Percentiles rank a stretch among this genome's conserved stretches.
Conservation (phyloP, 2,888 invertebrate species). For the Neoascia interrupta region DNA sequence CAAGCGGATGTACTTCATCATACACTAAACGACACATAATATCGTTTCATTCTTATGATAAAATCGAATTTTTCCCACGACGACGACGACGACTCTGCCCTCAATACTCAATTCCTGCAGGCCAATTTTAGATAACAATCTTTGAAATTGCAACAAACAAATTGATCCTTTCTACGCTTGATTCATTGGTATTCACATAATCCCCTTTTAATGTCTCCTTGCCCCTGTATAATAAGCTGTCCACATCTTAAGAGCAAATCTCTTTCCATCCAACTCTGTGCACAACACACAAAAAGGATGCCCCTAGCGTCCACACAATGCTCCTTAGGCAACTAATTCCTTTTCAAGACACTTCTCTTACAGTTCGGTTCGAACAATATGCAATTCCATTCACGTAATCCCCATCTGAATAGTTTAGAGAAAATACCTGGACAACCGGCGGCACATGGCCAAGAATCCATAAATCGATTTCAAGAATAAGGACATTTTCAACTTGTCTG, state of each 20-base stretch:
- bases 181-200: background rate
- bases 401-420: constrained; percentile 13
- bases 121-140: background rate
- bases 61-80: no score
- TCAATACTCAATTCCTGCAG: background rate
- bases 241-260: background rate
- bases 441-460: constrained; percentile 35
- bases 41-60: no score
- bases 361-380: background rate
- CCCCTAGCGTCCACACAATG: background rate
- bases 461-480: constrained; percentile 42
- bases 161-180: background rate
- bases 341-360: background rate
- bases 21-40: no score
- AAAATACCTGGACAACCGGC: constrained; percentile 20
- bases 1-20: no score
- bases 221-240: background rate
- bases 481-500: background rate
- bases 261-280: background rate
- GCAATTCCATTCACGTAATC: constrained; percentile 24
- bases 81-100: no score
- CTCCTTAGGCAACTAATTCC: background rate
- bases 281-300: background rate
- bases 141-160: background rate
- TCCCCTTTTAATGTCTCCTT: background rate